phyloP scores from a whole-genome alignment of 2,113 vertebrate genomes.

The Bubalus kerabau region DNA sequence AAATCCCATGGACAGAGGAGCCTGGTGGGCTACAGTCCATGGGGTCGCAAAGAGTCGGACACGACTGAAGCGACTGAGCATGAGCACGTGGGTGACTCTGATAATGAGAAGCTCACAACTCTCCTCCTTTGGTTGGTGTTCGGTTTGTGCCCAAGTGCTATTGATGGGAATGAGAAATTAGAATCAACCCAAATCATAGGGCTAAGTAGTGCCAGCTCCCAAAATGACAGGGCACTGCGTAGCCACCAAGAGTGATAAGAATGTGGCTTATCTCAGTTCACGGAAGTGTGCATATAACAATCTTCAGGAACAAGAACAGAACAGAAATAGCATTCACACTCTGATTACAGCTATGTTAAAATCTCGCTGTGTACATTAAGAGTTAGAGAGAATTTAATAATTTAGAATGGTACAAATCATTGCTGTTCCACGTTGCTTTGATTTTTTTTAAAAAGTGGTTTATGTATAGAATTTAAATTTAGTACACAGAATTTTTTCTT shows the following conservation, averaged over 20 bases:
- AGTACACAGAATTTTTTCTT: not conserved
- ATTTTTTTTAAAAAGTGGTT: not conserved
- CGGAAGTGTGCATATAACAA: not conserved
- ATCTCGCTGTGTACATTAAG: not conserved
- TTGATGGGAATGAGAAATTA: not conserved
- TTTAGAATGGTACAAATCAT: not conserved
- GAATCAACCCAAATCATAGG: not conserved
- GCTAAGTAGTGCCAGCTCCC: not conserved
- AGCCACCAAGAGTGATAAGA: not conserved
- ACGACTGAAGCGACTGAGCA: not conserved
- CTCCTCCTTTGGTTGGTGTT: not conserved
- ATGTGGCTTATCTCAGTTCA: not conserved
- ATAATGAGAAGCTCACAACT: not conserved
- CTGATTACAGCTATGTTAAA: not conserved
- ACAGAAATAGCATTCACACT: not conserved
- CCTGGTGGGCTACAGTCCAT: not conserved
- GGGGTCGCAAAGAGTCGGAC: not conserved
- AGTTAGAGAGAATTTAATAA: not conserved
- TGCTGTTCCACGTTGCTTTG: not conserved
- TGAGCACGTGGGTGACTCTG: not conserved
- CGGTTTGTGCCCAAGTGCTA: not conserved
- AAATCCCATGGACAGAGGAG: not conserved
- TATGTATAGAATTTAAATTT: not conserved
- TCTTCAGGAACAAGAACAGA: not conserved
- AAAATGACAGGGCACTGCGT: not conserved